phyloP scores from a whole-genome alignment of 23 tunicate genomes.

The Ciona savignyi region DNA sequence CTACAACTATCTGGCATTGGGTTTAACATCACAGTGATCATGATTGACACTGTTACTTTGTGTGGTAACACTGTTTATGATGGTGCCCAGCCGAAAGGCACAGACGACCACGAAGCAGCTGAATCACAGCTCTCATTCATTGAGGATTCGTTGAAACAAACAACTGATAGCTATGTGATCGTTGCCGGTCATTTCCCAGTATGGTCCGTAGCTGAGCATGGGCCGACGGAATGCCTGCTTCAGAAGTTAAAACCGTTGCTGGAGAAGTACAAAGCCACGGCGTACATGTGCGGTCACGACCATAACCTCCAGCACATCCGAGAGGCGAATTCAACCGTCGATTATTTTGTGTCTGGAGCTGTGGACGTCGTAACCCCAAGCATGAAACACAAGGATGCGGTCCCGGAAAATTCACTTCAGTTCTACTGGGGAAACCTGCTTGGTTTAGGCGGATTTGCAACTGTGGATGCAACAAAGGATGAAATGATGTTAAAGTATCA shows the following conservation, averaged over 20 bases:
- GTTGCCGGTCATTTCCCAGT: constrained; percentile 96
- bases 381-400: constrained; percentile 35
- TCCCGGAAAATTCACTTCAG: constrained; percentile 57
- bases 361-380: constrained; percentile 77
- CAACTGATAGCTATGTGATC: constrained; percentile 30
- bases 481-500: constrained; percentile 28
- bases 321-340: constrained; percentile 38
- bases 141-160: constrained; percentile 40
- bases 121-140: constrained; percentile 44
- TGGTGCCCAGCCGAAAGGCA: constrained; percentile 56
- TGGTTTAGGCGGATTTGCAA: constrained; percentile 82
- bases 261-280: constrained; percentile 54
- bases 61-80: constrained; percentile 68
- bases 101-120: constrained; percentile 9
- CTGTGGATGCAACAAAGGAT: constrained; percentile 29
- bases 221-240: constrained; percentile 74
- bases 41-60: constrained; percentile 87
- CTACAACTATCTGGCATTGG: constrained; percentile 24
- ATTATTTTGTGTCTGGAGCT: constrained; percentile 85
- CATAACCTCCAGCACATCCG: constrained; percentile 79
- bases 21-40: constrained; percentile 62
- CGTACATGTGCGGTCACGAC: constrained; percentile 87
- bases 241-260: constrained; percentile 65
- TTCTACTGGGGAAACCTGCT: constrained; percentile 62
- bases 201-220: constrained; percentile 94